Percentiles rank a stretch among this genome's conserved stretches.
These are phyloP conservation scores for Garrulus glandarius DNA, from an alignment of 2,797 vertebrate genomes.

Conservation along the genomic window DNA sequence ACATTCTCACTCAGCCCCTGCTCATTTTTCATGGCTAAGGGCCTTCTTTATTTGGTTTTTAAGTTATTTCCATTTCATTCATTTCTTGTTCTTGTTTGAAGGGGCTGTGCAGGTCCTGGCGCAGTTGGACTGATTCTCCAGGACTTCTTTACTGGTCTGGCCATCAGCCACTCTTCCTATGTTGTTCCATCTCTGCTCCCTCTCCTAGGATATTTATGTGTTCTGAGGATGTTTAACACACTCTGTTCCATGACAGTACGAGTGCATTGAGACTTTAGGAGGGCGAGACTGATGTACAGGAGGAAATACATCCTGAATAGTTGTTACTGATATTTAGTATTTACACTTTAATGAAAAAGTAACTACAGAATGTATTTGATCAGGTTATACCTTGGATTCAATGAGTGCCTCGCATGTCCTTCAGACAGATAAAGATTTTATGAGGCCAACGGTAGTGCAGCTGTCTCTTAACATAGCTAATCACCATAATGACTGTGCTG, in stretches of 20 bases:
- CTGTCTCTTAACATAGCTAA: not conserved
- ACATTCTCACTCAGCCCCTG: not conserved
- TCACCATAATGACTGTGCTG: not conserved
- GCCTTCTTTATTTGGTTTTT: not conserved
- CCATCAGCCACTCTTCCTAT: not conserved
- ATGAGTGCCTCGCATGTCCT: not conserved
- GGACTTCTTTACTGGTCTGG: not conserved
- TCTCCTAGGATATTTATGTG: not conserved
- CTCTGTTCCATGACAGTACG: not conserved
- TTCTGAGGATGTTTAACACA: not conserved
- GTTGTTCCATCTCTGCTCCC: not conserved
- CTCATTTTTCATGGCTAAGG: not conserved
- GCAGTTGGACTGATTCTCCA: not conserved
- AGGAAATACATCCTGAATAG: not conserved
- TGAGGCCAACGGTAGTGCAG: not conserved
- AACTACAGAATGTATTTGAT: not conserved
- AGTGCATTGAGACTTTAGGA: not conserved
- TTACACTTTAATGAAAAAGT: not conserved
- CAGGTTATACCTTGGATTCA: not conserved
- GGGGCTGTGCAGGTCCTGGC: not conserved
- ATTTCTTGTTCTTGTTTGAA: not conserved
- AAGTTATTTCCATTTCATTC: not conserved
- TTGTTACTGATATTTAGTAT: conserved; percentile 7
- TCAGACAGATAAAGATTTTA: conserved; percentile 20
- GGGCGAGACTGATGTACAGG: not conserved